Evolutionary conservation across 92 coral and sea anemone species (phyloP), one percentile per base, ranked within the genome.

Genomic region (Heteractis magnifica): DNA sequence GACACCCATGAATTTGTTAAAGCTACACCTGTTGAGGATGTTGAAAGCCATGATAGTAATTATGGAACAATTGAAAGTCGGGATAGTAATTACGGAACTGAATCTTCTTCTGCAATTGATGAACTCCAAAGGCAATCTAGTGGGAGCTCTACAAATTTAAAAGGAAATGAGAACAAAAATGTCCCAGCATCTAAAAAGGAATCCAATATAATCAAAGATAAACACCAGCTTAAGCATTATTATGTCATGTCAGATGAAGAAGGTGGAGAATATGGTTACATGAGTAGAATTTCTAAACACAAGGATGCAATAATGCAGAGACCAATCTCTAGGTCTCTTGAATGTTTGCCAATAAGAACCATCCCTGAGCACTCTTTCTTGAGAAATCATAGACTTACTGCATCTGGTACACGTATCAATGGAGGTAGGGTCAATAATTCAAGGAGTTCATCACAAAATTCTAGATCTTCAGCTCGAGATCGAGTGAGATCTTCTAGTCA

Each of bases 61-160:
- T 94, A 94, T 51, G 98, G 98, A 13, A 94, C 98, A 12, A 92
- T 92, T 56, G 99, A 94, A 72, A 94, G 98, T 79, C 88, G 95
- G 71, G 99, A 94, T 81, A 97, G 99, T 58, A 94, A 92, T 86
- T 97, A 94, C 34, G 94, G 98, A 48, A 97, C 99, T 6, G 98
- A 94, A 83, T 84, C 91, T 1, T 97, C 97, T 10, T 93, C 94
- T 59, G 83, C 86, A 19, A 83, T 79, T 19, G 97, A 93, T 72
- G 94, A 93, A 49, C 82, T 83, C 60, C 87, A 85, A 65, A 50
- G 83, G 71, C 82, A 82, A 52, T 75, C 80, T 6, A 87, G 89
- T 59, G 86, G 87, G 65, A 81, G 86, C 10, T 70, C 77, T 52
- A 81, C 84, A 49, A 60, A 84, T 34, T 51, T 65, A 77, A 65